These are phyloP conservation scores for Agrotis clavis DNA, from an alignment of 2,888 invertebrate genomes.

Conservation along the genomic window DNA sequence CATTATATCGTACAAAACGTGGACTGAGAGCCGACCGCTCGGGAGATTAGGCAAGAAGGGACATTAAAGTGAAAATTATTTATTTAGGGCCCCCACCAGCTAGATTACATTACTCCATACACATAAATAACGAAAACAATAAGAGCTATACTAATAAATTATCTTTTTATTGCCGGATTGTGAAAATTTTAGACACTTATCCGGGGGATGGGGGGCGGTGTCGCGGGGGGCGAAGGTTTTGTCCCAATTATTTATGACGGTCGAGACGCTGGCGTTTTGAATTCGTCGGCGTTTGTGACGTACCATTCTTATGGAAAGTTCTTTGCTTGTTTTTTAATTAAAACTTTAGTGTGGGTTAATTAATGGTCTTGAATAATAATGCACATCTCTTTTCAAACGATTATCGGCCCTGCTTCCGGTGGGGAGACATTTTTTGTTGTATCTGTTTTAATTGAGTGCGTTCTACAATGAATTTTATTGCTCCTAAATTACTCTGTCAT, in stretches of 20 bases:
- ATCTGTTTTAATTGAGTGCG: conserved; percentile 55
- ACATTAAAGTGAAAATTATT: conserved; percentile 91
- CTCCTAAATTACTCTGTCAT: conserved; percentile 48
- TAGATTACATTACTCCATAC: conserved; percentile 91
- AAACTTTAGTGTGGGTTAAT: conserved; percentile 89
- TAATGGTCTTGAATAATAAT: conserved; percentile 82
- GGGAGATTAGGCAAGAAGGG: conserved; percentile 91
- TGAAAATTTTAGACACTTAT: conserved; percentile 92
- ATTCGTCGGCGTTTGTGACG: conserved; percentile 86
- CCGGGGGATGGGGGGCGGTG: conserved; percentile 77
- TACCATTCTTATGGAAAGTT: conserved; percentile 87
- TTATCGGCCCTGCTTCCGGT: conserved; percentile 70
- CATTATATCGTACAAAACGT: conserved; percentile 87
- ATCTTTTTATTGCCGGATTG: conserved; percentile 92
- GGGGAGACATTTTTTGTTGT: conserved; percentile 61
- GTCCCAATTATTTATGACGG: conserved; percentile 91
- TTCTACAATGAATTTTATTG: conserved; percentile 48
- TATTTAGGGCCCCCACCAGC: conserved; percentile 89
- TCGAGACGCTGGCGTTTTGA: conserved; percentile 88
- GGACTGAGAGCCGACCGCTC: conserved; percentile 84
- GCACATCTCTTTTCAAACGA: conserved; percentile 68
- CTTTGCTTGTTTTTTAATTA: conserved; percentile 86
- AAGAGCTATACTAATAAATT: conserved; percentile 91
- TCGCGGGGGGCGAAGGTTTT: conserved; percentile 82
- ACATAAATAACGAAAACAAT: conserved; percentile 91